phyloP scores from a whole-genome alignment of 1,140 invertebrate species.

The Plutomurus gul region DNA sequence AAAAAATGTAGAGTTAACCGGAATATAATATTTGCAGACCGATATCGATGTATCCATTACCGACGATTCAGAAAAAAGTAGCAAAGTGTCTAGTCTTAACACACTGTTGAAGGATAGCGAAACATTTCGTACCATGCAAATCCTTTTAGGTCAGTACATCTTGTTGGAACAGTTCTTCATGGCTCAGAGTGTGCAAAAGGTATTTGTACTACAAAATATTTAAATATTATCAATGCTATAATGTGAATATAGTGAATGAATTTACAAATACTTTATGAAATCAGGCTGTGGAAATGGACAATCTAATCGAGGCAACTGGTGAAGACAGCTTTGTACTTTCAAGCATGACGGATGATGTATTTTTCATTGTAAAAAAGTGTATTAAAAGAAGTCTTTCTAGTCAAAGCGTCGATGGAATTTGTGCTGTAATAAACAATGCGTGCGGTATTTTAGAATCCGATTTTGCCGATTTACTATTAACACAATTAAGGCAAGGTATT shows the following conservation, averaged over 20 bases:
- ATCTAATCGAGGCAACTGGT: constrained; percentile 60
- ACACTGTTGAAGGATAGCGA: constrained; percentile 75
- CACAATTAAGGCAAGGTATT: constrained; percentile 70
- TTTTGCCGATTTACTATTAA: constrained; percentile 76
- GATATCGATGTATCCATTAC: constrained; percentile 70
- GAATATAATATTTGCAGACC: constrained; percentile 62
- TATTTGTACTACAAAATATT: not conserved
- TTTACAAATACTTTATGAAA: constrained; percentile 53
- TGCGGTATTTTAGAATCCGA: constrained; percentile 85
- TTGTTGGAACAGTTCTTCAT: constrained; percentile 94
- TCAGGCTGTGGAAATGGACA: constrained; percentile 83
- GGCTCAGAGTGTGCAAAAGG: constrained; percentile 90
- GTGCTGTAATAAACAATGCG: constrained; percentile 95
- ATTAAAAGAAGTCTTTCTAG: constrained; percentile 86
- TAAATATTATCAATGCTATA: not conserved
- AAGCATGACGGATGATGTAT: constrained; percentile 95
- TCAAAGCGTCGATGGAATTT: constrained; percentile 91
- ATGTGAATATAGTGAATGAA: not conserved
- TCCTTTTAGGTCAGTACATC: constrained; percentile 87
- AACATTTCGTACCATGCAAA: constrained; percentile 82
- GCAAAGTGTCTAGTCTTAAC: constrained; percentile 67
- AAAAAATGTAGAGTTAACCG: too few relatives aligned
- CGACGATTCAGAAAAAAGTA: constrained; percentile 63
- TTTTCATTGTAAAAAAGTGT: constrained; percentile 96
- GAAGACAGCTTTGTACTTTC: constrained; percentile 72